Percentiles rank a stretch among this genome's conserved stretches.
phyloP scores from a whole-genome alignment of 2,888 invertebrate species.

The Therioaphis trifolii region DNA sequence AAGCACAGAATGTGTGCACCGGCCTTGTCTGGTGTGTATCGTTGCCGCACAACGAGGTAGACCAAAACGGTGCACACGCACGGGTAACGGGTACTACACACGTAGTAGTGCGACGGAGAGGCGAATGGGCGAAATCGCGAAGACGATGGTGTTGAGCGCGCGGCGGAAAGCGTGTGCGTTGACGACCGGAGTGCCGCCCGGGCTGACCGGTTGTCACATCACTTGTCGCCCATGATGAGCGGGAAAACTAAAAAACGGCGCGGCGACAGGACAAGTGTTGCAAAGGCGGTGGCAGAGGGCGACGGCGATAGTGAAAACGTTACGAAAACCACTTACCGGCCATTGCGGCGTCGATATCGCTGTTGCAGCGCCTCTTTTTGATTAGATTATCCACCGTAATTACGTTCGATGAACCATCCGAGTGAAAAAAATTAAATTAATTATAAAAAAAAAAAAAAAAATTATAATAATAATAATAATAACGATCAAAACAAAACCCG shows the following conservation, averaged over 20 bases:
- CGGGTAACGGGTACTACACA: not conserved
- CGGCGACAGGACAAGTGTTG: not conserved
- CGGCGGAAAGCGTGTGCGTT: conserved; percentile 33
- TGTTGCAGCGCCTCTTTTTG: conserved; percentile 62
- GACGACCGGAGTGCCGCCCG: not conserved
- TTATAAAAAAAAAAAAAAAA: not conserved
- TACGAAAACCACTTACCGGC: conserved; percentile 60
- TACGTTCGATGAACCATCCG: conserved; percentile 60
- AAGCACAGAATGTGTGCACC: conserved; percentile 13
- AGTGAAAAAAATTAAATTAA: conserved; percentile 34
- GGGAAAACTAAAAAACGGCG: conserved; percentile 17
- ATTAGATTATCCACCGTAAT: conserved; percentile 62
- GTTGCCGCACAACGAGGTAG: not conserved
- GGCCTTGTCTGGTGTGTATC: not conserved
- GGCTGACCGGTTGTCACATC: not conserved
- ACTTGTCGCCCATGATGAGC: not conserved
- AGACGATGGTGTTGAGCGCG: not conserved
- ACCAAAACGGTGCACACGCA: not conserved
- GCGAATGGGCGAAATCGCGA: not conserved
- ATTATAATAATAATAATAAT: conserved; percentile 9
- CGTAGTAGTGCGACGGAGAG: not conserved
- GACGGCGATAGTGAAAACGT: not conserved
- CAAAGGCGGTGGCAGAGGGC: not conserved
- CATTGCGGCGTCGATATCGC: conserved; percentile 62
- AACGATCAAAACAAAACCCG: conserved; percentile 46